Conservation (phyloP, 2,797 vertebrate genomes). For the Microchirus variegatus region DNA sequence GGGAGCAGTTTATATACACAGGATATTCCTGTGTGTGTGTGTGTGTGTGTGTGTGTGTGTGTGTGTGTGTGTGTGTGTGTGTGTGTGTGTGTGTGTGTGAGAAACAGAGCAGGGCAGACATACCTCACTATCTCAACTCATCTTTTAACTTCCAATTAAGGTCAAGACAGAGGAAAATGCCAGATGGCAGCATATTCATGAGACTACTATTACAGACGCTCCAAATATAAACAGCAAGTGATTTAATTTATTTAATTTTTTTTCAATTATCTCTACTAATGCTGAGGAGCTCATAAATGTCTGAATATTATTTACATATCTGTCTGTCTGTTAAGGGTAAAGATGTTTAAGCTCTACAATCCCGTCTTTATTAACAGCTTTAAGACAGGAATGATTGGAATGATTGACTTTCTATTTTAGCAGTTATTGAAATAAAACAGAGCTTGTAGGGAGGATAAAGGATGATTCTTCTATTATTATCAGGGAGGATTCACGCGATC, state of each 20-base stretch:
- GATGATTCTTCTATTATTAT: too few species aligned
- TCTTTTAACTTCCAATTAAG: slow-evolving; percentile 72
- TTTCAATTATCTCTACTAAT: too few species aligned
- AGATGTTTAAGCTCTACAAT: too few species aligned
- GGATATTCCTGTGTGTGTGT: slow-evolving; percentile 42
- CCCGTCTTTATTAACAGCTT: too few species aligned
- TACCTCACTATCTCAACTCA: slow-evolving; percentile 44
- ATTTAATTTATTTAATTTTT: slow-evolving; percentile 27
- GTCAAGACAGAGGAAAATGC: slow-evolving; percentile 61
- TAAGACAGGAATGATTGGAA: too few species aligned
- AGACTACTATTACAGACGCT: slow-evolving; percentile 34
- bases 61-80: slow-evolving; percentile 46
- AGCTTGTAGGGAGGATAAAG: too few species aligned
- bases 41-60: slow-evolving; percentile 30
- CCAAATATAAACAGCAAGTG: slow-evolving; percentile 40
- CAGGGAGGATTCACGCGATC: too few species aligned
- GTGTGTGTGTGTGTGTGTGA: slow-evolving; percentile 34
- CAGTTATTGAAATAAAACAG: too few species aligned
- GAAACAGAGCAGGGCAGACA: slow-evolving; percentile 43
- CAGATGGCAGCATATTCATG: slow-evolving; percentile 34
- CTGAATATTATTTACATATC: too few species aligned
- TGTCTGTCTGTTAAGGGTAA: too few species aligned
- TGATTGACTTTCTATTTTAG: too few species aligned
- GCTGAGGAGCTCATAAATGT: too few species aligned
- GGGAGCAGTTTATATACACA: slow-evolving; percentile 6